These are phyloP conservation scores for Heliconius sara DNA, from an alignment of 2,888 invertebrate species.

Conservation along the genomic window DNA sequence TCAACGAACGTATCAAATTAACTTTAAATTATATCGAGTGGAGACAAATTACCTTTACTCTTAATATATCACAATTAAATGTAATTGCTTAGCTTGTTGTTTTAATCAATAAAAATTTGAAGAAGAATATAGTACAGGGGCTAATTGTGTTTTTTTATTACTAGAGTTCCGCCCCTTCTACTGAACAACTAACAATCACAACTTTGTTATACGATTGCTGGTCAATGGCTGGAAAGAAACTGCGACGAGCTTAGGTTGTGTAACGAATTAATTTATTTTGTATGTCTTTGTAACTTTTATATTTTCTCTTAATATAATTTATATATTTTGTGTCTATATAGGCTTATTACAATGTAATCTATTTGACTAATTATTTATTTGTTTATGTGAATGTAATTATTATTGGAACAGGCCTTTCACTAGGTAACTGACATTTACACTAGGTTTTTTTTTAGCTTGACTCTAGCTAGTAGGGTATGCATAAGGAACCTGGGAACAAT, in stretches of 20 bases:
- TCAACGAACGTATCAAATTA: neutral
- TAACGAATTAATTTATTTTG: neutral
- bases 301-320: neutral
- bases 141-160: constrained; percentile 9
- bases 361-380: too few species aligned
- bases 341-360: too few species aligned
- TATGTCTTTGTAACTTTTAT: neutral
- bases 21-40: neutral
- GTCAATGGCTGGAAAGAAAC: constrained; percentile 17
- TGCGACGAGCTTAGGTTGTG: neutral
- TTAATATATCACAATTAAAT: neutral
- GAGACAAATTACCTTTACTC: neutral
- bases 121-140: constrained; percentile 25
- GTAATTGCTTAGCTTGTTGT: neutral
- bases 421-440: too few species aligned
- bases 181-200: constrained; percentile 33
- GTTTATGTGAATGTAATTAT: too few species aligned
- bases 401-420: too few species aligned
- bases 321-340: neutral
- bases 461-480: too few species aligned
- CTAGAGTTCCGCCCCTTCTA: neutral
- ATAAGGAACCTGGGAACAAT: too few species aligned
- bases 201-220: constrained; percentile 24
- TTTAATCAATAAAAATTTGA: constrained; percentile 24
- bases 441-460: too few species aligned